These are phyloP conservation scores for Carassius carassius DNA, from an alignment of 2,113 vertebrate genomes.

Conservation along the genomic window DNA sequence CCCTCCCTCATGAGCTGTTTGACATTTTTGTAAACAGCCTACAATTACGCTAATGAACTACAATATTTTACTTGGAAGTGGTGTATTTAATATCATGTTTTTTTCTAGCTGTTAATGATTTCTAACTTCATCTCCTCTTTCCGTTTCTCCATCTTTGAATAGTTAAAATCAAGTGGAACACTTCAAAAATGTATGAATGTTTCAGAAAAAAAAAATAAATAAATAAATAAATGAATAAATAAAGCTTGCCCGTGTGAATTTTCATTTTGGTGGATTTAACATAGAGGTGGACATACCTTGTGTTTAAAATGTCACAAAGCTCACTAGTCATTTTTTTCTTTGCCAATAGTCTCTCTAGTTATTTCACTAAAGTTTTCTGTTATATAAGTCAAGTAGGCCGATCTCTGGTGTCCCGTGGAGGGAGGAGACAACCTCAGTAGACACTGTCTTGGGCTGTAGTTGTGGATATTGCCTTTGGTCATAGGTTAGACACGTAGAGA, in stretches of 20 bases:
- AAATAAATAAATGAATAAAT: no score
- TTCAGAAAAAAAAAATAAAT: not conserved
- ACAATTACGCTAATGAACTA: not conserved
- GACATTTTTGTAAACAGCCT: not conserved
- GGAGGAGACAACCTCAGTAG: not conserved
- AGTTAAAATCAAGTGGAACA: not conserved
- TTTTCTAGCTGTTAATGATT: not conserved
- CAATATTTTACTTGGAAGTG: not conserved
- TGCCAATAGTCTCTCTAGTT: not conserved
- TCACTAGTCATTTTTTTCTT: not conserved
- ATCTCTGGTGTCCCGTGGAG: not conserved
- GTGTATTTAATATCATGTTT: not conserved
- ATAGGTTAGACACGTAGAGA: conserved; percentile 50
- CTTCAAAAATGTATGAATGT: not conserved
- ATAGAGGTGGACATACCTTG: not conserved
- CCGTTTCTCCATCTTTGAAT: not conserved
- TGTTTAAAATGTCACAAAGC: not conserved
- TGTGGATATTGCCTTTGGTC: conserved; percentile 48
- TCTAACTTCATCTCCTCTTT: not conserved
- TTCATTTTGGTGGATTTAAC: not conserved
- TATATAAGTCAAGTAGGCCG: not conserved
- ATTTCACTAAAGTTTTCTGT: no score
- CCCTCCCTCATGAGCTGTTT: no score
- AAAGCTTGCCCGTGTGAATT: not conserved
- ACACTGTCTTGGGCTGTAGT: conserved; percentile 32